Conservation (phyloP, 2,888 invertebrate species). For the Eupithecia tripunctaria region DNA sequence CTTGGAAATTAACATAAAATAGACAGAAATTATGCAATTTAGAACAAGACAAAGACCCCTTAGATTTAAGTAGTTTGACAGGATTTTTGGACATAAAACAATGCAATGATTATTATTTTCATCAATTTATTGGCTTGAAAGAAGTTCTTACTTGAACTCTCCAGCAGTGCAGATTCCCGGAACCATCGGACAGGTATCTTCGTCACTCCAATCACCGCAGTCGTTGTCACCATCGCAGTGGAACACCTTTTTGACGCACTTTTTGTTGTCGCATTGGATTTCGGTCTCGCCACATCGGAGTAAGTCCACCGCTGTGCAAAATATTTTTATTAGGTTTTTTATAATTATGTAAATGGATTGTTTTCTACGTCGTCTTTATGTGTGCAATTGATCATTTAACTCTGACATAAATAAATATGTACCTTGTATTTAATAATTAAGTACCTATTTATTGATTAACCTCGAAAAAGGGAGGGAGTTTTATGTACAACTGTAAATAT, state of each 20-base stretch:
- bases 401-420: background rate
- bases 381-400: background rate
- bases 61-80: too few relatives aligned
- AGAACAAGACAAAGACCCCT: too few relatives aligned
- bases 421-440: too few relatives aligned
- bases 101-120: too few relatives aligned
- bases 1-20: too few relatives aligned
- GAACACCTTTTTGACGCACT: constrained; percentile 90
- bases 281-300: constrained; percentile 89
- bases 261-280: constrained; percentile 88
- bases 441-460: background rate
- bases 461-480: too few relatives aligned
- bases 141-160: constrained; percentile 86
- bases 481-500: too few relatives aligned
- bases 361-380: background rate
- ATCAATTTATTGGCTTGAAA: background rate
- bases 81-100: too few relatives aligned
- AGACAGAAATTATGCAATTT: too few relatives aligned
- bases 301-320: constrained; percentile 70
- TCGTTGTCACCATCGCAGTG: constrained; percentile 94
- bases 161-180: constrained; percentile 87
- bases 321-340: background rate
- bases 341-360: background rate
- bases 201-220: constrained; percentile 95
- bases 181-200: constrained; percentile 89